phyloP scores from a whole-genome alignment of 1,140 invertebrate species.

The Drosophila parvula region DNA sequence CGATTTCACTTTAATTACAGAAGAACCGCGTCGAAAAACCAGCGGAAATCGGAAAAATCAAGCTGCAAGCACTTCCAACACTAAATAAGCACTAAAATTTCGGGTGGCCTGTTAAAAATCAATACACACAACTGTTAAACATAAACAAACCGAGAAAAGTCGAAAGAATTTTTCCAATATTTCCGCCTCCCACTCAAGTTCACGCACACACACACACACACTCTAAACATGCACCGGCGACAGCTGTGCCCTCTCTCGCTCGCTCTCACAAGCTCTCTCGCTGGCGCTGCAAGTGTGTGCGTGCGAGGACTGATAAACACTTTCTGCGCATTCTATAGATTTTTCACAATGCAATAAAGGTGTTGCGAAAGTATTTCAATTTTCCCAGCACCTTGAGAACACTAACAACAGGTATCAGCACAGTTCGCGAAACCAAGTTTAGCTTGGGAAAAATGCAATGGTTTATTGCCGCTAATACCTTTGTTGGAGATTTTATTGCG shows the following conservation, averaged over 20 bases:
- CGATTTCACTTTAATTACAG: conserved; percentile 15
- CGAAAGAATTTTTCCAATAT: conserved; percentile 53
- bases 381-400: not conserved
- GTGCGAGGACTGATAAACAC: conserved; percentile 39
- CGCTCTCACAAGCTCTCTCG: conserved; percentile 1
- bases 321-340: conserved; percentile 46
- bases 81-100: conserved; percentile 21
- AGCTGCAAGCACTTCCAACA: conserved; percentile 2
- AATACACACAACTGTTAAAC: conserved; percentile 53
- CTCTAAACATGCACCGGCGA: conserved; percentile 27
- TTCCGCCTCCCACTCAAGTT: conserved; percentile 63
- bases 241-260: conserved; percentile 30
- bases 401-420: not conserved
- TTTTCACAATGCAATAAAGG: conserved; percentile 37
- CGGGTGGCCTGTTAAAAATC: conserved; percentile 49
- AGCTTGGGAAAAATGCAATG: not conserved
- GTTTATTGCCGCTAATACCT: conserved; percentile 10
- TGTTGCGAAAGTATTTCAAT: not conserved
- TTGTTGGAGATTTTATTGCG: conserved; percentile 40
- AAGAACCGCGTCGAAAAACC: not conserved
- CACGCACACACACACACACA: conserved; percentile 29
- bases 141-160: conserved; percentile 47
- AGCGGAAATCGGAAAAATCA: not conserved
- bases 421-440: not conserved
- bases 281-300: conserved; percentile 10